Conservation (phyloP, 2,888 invertebrate genomes). For the Drosophila lutescens region DNA sequence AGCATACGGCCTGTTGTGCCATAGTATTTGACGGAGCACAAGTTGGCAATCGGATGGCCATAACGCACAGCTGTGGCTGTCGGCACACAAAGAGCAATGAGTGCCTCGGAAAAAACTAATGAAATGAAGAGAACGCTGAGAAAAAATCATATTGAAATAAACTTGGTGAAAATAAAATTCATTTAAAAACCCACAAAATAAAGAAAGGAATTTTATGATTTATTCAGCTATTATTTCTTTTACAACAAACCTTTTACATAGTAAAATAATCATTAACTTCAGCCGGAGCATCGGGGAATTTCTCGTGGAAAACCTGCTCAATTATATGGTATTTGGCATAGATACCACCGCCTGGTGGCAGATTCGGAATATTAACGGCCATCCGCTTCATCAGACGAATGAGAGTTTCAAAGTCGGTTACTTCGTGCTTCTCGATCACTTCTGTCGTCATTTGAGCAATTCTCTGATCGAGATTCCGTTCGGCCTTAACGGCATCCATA, state of each 20-base stretch:
- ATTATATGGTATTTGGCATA: constrained; percentile 37
- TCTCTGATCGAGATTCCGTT: constrained; percentile 7
- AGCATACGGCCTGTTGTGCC: constrained; percentile 43
- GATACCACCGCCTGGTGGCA: constrained; percentile 40
- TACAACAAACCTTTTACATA: neutral
- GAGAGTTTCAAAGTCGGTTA: constrained; percentile 16
- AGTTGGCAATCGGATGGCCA: constrained; percentile 28
- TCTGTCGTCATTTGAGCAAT: constrained; percentile 19
- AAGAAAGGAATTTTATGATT: no score
- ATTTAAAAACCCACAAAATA: no score
- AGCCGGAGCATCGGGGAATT: constrained; percentile 5
- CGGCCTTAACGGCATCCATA: constrained; percentile 6
- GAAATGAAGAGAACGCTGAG: constrained; percentile 4
- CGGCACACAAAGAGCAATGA: neutral
- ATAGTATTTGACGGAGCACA: constrained; percentile 49
- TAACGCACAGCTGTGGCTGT: constrained; percentile 54
- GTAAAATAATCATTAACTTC: neutral
- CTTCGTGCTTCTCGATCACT: constrained; percentile 1
- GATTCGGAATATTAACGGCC: neutral
- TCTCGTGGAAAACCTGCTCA: constrained; percentile 15
- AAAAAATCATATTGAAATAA: neutral
- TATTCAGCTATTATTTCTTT: neutral
- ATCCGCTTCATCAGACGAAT: constrained; percentile 3
- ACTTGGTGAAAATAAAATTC: no score
- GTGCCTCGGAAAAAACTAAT: neutral